phyloP scores from a whole-genome alignment of 2,797 vertebrate genomes.

The Chaetophractus vellerosus region DNA sequence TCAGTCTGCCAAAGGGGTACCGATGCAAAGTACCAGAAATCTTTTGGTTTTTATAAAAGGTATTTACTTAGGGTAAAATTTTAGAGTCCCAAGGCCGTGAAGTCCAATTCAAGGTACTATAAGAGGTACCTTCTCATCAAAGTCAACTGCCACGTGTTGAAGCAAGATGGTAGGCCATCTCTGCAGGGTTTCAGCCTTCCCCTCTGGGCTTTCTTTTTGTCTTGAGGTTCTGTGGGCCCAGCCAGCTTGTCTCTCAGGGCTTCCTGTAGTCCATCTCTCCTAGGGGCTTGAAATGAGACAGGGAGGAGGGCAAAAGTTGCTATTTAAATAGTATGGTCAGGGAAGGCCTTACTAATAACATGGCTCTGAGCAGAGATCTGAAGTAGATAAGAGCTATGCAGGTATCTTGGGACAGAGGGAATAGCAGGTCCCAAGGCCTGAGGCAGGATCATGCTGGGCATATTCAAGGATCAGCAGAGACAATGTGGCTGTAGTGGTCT shows the following conservation, averaged over 20 bases:
- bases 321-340: not conserved
- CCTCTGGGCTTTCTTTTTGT: no score
- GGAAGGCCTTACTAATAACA: not conserved
- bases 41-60: not conserved
- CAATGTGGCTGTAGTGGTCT: not conserved
- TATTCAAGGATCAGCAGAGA: not conserved
- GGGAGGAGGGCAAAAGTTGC: not conserved
- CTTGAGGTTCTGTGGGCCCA: no score
- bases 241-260: no score
- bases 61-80: not conserved
- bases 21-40: no score
- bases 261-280: no score
- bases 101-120: no score
- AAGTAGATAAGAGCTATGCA: not conserved
- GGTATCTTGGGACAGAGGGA: not conserved
- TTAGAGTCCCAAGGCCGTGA: no score
- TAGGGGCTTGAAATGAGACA: not conserved
- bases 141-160: no score
- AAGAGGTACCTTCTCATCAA: no score
- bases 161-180: no score
- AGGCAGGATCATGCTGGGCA: not conserved
- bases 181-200: no score
- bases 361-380: not conserved
- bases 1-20: no score
- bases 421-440: not conserved